Conservation (phyloP, 2,113 vertebrate genomes). For the Podarcis cretensis region DNA sequence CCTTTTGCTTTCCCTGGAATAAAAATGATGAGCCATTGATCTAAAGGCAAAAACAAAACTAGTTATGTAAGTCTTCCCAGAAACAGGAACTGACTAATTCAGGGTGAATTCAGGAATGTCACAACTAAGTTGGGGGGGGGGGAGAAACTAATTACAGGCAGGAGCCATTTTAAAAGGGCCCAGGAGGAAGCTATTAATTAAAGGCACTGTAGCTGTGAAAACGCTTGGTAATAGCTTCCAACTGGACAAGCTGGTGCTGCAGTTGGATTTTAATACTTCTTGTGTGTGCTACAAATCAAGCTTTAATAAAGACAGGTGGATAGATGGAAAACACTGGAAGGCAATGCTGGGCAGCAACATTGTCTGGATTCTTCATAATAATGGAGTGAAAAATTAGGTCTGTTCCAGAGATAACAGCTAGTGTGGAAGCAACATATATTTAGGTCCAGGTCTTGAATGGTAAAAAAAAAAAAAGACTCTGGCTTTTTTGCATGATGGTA, state of each 20-base stretch:
- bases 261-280: background rate
- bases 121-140: background rate
- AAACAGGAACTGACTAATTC: background rate
- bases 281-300: background rate
- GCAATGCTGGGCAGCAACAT: background rate
- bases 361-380: background rate
- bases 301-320: background rate
- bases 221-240: background rate
- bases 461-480: no score
- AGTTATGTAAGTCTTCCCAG: background rate
- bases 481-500: background rate
- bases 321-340: background rate
- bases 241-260: background rate
- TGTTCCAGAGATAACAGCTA: background rate
- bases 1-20: background rate
- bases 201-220: background rate
- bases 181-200: background rate
- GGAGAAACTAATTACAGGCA: background rate
- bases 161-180: background rate
- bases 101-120: background rate
- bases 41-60: background rate
- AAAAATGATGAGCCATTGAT: background rate
- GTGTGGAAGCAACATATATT: background rate
- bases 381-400: background rate
- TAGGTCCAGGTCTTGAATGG: background rate